phyloP scores from a whole-genome alignment of 1,140 invertebrate genomes.

The Hypsibius dujardini region DNA sequence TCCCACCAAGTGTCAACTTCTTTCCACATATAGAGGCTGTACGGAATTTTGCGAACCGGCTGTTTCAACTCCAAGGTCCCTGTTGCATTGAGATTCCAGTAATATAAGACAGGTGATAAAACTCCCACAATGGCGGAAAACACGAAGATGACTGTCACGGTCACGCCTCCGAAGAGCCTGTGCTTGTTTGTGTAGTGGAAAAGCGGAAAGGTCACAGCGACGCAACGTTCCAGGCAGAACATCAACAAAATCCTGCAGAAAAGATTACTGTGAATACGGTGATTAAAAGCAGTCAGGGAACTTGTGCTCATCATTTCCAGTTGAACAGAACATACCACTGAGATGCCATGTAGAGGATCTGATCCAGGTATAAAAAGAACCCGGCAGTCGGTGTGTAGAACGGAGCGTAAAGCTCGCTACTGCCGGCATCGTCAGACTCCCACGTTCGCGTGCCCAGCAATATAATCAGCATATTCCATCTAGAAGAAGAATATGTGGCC shows the following conservation, averaged over 20 bases:
- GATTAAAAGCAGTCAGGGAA: no score
- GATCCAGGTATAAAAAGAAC: neutral
- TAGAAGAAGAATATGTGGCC: neutral
- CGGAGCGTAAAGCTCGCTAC: neutral
- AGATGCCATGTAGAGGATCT: neutral
- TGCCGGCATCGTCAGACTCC: neutral
- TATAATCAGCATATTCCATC: neutral
- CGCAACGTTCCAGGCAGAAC: neutral
- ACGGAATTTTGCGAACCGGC: neutral
- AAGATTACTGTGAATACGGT: neutral
- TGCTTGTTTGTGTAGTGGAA: neutral
- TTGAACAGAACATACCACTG: neutral
- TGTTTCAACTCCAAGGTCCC: no score
- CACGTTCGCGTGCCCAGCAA: neutral
- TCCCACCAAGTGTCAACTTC: slow-evolving; percentile 4
- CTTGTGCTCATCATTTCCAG: no score
- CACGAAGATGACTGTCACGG: neutral
- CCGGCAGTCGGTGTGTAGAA: neutral
- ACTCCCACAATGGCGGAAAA: neutral
- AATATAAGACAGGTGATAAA: neutral
- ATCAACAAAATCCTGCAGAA: neutral
- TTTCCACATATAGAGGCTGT: neutral
- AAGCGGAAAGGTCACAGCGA: neutral
- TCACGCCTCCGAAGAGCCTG: neutral
- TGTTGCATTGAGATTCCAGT: neutral